Conservation (phyloP, 2,113 vertebrate species). For the Andinoacara biseriatus region DNA sequence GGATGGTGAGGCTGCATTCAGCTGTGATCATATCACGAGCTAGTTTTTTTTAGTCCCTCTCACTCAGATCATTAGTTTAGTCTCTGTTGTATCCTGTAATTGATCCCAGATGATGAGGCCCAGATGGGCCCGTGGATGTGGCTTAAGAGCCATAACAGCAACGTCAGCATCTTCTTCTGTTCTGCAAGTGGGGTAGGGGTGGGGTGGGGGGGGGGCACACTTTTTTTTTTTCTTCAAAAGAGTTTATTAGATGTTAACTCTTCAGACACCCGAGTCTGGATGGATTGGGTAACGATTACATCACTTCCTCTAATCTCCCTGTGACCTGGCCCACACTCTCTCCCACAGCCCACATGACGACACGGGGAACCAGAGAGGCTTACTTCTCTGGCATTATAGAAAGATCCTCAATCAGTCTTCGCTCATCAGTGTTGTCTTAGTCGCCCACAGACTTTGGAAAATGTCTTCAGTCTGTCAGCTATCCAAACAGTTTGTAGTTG, state of each 20-base stretch:
- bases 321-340: conserved; percentile 30
- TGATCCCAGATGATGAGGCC: conserved; percentile 74
- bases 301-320: conserved; percentile 67
- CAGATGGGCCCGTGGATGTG: conserved; percentile 67
- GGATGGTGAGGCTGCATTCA: background rate
- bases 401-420: background rate
- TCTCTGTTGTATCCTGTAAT: conserved; percentile 76
- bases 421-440: background rate
- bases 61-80: conserved; percentile 66
- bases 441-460: conserved; percentile 4
- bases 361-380: conserved; percentile 37
- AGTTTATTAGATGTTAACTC: conserved; percentile 68
- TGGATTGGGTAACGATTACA: conserved; percentile 48
- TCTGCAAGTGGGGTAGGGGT: conserved; percentile 3
- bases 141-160: conserved; percentile 58
- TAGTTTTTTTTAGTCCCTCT: conserved; percentile 29
- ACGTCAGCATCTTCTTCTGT: conserved; percentile 73
- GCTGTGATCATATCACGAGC: conserved; percentile 3
- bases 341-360: background rate
- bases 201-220: conserved; percentile 12
- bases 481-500: conserved; percentile 33
- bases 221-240: background rate
- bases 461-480: conserved; percentile 27
- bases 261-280: conserved; percentile 32
- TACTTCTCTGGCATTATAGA: background rate